A percentile compares a stretch with the other conserved stretches of the same genome.
phyloP scores from a whole-genome alignment of 2,113 vertebrate species.

The Litocranius walleri region DNA sequence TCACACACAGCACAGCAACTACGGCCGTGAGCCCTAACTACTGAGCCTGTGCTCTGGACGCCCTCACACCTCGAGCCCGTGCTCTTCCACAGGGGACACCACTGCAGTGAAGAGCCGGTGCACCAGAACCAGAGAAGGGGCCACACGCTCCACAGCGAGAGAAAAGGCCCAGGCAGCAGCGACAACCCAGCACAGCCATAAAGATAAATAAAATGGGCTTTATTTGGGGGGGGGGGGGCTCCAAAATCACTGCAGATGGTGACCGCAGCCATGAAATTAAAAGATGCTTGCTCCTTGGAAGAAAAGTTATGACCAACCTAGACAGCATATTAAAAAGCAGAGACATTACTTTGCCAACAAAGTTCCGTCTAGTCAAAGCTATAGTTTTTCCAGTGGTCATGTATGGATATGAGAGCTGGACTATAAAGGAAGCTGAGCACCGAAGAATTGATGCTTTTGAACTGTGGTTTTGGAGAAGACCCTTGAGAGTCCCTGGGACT shows the following conservation, averaged over 20 bases:
- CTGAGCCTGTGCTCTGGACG: neutral
- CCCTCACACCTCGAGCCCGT: rapidly evolving
- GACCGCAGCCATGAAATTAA: neutral
- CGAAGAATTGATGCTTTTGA: neutral
- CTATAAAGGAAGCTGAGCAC: neutral
- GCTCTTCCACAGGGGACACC: neutral
- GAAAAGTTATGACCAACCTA: neutral
- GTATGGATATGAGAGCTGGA: neutral
- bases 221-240: neutral
- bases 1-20: rapidly evolving
- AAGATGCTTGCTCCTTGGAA: neutral
- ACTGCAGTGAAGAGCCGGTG: rapidly evolving
- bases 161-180: neutral
- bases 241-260: neutral
- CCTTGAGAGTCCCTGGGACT: neutral
- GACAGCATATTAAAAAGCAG: neutral
- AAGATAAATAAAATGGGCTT: neutral
- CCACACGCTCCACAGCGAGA: rapidly evolving
- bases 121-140: neutral
- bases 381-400: neutral
- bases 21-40: rapidly evolving
- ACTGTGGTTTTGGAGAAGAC: neutral
- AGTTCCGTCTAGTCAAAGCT: neutral
- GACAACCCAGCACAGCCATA: neutral
- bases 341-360: neutral